Conservation (phyloP, 1,140 invertebrate genomes). For the Achroia grisella region DNA sequence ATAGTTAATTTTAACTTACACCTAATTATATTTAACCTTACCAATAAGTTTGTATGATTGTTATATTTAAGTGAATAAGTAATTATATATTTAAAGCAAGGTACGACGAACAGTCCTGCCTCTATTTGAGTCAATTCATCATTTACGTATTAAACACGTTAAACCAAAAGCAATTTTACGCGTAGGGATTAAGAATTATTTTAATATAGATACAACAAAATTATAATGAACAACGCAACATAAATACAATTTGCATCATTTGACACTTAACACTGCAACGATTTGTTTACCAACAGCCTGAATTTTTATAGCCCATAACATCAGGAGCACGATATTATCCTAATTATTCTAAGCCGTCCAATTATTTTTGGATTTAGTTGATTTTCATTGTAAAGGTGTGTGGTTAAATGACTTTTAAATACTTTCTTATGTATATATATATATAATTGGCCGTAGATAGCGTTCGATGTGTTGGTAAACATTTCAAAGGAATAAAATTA, state of each 20-base stretch:
- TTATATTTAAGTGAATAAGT: constrained; percentile 19
- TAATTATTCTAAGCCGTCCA: constrained; percentile 60
- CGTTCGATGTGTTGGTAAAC: constrained; percentile 32
- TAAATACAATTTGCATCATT: no score
- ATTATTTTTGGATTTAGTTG: constrained; percentile 43
- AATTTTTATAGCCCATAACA: constrained; percentile 3
- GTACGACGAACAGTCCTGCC: constrained; percentile 8
- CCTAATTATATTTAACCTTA: constrained; percentile 28
- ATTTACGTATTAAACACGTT: constrained; percentile 38
- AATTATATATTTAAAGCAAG: constrained; percentile 14
- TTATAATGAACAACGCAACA: not conserved
- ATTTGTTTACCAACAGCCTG: constrained; percentile 27
- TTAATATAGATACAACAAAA: constrained; percentile 16
- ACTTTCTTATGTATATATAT: no score
- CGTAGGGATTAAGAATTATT: constrained; percentile 37
- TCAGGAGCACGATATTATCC: constrained; percentile 17
- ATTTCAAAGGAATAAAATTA: constrained; percentile 22
- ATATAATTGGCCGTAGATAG: constrained; percentile 18
- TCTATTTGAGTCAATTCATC: constrained; percentile 52
- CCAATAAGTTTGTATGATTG: constrained; percentile 35
- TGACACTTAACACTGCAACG: constrained; percentile 7
- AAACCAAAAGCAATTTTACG: constrained; percentile 49
- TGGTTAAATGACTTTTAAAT: constrained; percentile 10
- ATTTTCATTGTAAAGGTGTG: constrained; percentile 15
- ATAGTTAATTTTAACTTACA: constrained; percentile 39